Base-by-base conservation (phyloP, 2,797 vertebrate genomes). In the Morus bassanus region DNA sequence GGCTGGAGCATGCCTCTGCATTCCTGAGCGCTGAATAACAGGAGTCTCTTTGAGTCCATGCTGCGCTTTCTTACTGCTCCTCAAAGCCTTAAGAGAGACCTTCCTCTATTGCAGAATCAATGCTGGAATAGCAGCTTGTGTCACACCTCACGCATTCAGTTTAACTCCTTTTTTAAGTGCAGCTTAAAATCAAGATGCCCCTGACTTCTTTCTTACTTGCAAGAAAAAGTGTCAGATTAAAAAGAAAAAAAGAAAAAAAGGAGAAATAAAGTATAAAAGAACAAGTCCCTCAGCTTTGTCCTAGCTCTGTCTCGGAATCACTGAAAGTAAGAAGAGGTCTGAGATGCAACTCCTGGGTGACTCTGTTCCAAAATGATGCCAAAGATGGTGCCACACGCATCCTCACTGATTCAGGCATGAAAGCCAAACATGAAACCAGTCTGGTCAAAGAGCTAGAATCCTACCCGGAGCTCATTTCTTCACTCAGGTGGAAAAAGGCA, bases 1-100 rank as follows among this genome's bases (percentile, higher is more conserved):
- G 96, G 97, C 97, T 90, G 94, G 94, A 97, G 98, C 97, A 48
- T 39, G 95, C 61, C 91, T 94, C 91, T 14, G 96, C 98, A 98
- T 98, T 98, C 98, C 98, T 96, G 79, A 92, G 95, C 92, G 93
- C 97, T 98, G 97, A 98, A 97, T 94, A 98, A 98, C 77, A 72
- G 90, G 16, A 85, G 91, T 10, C 90, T 48, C 88, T 88, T 65
- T 54, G 84, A 90, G 51, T 5, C 81, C 91, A 28, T 15, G 6
- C 74, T 82, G 56, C 6, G 46, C 83, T 57, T 39, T 51, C 84
- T 30, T 59, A 28, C 53, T 28, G 94, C 92, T 96, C 69, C 95
- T 76, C 27, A 41, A 23, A 85, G 51, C 43, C 70, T n/a, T 9
- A 3, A 9, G 75, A 61, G 39, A 92, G 76, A 37, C 41, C 51